Evolutionary conservation across 2,113 vertebrate species (phyloP).

Genomic region (Seriola rivoliana): DNA sequence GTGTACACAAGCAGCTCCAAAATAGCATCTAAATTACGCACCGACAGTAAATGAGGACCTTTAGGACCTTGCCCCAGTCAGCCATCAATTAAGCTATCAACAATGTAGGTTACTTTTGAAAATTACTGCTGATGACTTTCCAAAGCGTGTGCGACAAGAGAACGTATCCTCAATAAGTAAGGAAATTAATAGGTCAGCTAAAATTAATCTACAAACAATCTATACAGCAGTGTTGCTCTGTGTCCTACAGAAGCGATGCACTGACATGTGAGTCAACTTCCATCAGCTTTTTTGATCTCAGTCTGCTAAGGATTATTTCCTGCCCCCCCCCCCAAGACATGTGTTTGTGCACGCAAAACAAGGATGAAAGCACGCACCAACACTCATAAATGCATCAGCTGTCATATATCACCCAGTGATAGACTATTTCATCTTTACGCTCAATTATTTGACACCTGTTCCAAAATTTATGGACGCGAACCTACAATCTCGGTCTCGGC

Average conservation of each 20-base stretch:
- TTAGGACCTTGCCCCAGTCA: conserved; percentile 56
- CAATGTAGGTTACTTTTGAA: conserved; percentile 63
- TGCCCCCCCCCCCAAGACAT: conserved; percentile 73
- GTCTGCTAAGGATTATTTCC: conserved; percentile 79
- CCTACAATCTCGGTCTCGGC: conserved; percentile 14
- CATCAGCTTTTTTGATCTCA: conserved; percentile 74
- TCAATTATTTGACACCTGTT: conserved; percentile 80
- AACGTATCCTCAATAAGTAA: conserved; percentile 50
- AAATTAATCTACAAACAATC: conserved; percentile 53
- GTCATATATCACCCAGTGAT: conserved; percentile 74
- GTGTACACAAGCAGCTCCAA: conserved; percentile 57
- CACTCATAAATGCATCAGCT: conserved; percentile 77
- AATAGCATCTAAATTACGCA: conserved; percentile 70
- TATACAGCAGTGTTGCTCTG: conserved; percentile 47
- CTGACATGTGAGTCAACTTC: conserved; percentile 73
- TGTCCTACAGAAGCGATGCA: conserved; percentile 61
- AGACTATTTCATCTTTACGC: conserved; percentile 76
- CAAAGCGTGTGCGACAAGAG: conserved; percentile 40
- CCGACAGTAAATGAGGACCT: conserved; percentile 65
- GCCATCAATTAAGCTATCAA: conserved; percentile 70
- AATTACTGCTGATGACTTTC: conserved; percentile 62
- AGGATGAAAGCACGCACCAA: conserved; percentile 75
- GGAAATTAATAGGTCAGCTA: conserved; percentile 65
- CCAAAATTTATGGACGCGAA: conserved; percentile 63
- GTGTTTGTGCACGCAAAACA: conserved; percentile 78